A percentile compares a stretch with the other conserved stretches of the same genome.
These are phyloP conservation scores for Anoplolepis gracilipes DNA, from an alignment of 1,140 invertebrate genomes.

Conservation along the genomic window DNA sequence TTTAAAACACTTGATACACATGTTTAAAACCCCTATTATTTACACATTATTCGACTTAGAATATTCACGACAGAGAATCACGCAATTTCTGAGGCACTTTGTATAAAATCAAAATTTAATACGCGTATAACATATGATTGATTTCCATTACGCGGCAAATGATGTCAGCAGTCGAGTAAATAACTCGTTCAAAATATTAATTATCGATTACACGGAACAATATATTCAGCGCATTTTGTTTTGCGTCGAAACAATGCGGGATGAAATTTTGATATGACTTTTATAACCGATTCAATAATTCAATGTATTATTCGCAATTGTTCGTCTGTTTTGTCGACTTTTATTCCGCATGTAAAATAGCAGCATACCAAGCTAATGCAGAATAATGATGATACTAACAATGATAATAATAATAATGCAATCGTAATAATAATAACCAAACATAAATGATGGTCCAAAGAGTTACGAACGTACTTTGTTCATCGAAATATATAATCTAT, in stretches of 20 bases:
- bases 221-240: constrained; percentile 50
- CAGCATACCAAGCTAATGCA: constrained; percentile 46
- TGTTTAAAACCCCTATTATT: neutral
- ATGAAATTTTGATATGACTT: constrained; percentile 67
- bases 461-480: constrained; percentile 22
- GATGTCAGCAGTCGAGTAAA: constrained; percentile 53
- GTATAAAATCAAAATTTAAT: constrained; percentile 51
- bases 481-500: constrained; percentile 28
- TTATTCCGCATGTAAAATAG: constrained; percentile 34
- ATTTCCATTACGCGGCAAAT: constrained; percentile 67
- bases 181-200: constrained; percentile 67
- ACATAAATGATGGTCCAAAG: constrained; percentile 23
- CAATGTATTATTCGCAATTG: constrained; percentile 57
- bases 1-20: neutral
- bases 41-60: neutral
- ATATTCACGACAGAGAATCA: neutral
- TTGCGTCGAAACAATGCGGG: constrained; percentile 32
- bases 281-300: constrained; percentile 58
- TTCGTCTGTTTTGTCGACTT: constrained; percentile 53
- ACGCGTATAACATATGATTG: constrained; percentile 41
- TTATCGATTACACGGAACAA: constrained; percentile 61
- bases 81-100: neutral
- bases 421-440: constrained; percentile 31
- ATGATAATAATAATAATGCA: constrained; percentile 21
- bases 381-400: constrained; percentile 47